These are phyloP conservation scores for Palythoa caribaeorum DNA, from an alignment of 92 coral and sea anemone genomes.

Conservation along the genomic window DNA sequence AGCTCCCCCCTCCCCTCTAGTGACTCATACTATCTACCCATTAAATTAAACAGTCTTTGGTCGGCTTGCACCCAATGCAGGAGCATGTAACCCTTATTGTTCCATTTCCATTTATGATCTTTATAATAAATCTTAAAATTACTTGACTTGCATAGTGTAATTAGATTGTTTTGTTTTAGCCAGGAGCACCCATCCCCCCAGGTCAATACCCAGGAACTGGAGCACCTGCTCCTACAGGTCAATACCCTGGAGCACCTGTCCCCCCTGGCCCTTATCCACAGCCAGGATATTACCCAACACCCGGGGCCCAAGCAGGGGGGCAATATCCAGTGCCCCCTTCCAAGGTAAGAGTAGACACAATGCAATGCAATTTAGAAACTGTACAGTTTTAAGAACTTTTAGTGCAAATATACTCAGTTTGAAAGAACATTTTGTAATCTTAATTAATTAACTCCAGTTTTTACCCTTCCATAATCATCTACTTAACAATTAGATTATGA, in stretches of 20 bases:
- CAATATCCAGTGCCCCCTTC: slow-evolving; percentile 37
- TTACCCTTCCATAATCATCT: no score
- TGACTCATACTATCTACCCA: no score
- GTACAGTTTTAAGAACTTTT: neutral
- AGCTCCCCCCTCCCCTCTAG: no score
- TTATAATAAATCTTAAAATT: no score
- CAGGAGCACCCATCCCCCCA: slow-evolving; percentile 51
- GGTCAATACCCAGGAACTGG: slow-evolving; percentile 31
- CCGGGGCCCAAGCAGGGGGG: slow-evolving; percentile 51
- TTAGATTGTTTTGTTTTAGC: neutral
- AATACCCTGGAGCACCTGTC: slow-evolving; percentile 42
- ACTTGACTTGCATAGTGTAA: neutral
- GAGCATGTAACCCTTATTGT: no score
- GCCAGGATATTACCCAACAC: slow-evolving; percentile 59
- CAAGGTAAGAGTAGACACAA: slow-evolving; percentile 17
- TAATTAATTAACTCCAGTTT: no score
- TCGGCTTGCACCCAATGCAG: no score
- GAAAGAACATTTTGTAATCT: no score
- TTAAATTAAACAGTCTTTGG: no score
- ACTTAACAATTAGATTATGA: no score
- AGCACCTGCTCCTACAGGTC: slow-evolving; percentile 33
- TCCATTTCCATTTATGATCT: no score
- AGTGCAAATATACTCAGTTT: no score
- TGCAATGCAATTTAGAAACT: neutral
- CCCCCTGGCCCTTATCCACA: slow-evolving; percentile 54